A percentile compares a stretch with the other conserved stretches of the same genome.
phyloP scores from a whole-genome alignment of 2,888 invertebrate species.

The Euzophera pinguis region DNA sequence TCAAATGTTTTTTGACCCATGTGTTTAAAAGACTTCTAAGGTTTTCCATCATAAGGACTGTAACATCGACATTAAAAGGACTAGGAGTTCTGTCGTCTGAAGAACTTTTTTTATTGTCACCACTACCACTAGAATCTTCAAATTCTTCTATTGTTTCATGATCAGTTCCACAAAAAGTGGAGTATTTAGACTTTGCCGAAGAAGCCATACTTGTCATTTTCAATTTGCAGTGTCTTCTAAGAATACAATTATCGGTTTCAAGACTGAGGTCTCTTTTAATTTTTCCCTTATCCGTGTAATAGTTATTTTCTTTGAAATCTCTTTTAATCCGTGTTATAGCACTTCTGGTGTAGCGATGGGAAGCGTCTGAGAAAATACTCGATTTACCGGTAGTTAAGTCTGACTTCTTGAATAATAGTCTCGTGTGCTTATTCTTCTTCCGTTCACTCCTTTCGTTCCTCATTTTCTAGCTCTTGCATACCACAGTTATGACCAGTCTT shows the following conservation, averaged over 20 bases:
- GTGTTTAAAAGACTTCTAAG: slow-evolving; percentile 47
- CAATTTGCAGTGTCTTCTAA: slow-evolving; percentile 47
- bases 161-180: slow-evolving; percentile 37
- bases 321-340: slow-evolving; percentile 39
- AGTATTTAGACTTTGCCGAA: slow-evolving; percentile 41
- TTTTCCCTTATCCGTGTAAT: slow-evolving; percentile 36
- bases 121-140: slow-evolving; percentile 43
- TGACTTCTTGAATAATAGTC: slow-evolving; percentile 53
- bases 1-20: slow-evolving; percentile 50
- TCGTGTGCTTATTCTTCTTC: slow-evolving; percentile 34
- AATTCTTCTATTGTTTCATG: slow-evolving; percentile 39
- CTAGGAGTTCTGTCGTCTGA: slow-evolving; percentile 18
- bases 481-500: slow-evolving; percentile 30
- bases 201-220: slow-evolving; percentile 37
- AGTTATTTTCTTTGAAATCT: slow-evolving; percentile 32
- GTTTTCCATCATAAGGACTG: slow-evolving; percentile 50
- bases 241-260: slow-evolving; percentile 59
- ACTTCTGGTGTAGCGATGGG: slow-evolving; percentile 39
- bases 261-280: slow-evolving; percentile 57
- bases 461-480: slow-evolving; percentile 31
- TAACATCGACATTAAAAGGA: slow-evolving; percentile 38
- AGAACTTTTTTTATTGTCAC: slow-evolving; percentile 38
- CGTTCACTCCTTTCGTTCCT: slow-evolving; percentile 35
- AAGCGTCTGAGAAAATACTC: slow-evolving; percentile 43
- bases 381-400: slow-evolving; percentile 42